These are phyloP conservation scores for Leptarthrus brevirostris DNA, from an alignment of 2,888 invertebrate genomes.

Conservation along the genomic window DNA sequence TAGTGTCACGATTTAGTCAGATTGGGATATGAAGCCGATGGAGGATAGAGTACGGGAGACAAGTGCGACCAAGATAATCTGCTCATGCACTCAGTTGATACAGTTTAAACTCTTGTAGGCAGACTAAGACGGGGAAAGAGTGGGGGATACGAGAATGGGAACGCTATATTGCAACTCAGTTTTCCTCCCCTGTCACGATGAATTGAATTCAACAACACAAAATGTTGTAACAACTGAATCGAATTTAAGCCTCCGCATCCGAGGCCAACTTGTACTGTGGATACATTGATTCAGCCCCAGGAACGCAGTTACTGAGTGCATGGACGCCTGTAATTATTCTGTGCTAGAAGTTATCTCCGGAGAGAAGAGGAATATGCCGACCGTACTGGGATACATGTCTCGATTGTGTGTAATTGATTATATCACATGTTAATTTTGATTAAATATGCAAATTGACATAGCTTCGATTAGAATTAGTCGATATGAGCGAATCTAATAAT, in stretches of 20 bases:
- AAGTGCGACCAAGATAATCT: conserved; percentile 42
- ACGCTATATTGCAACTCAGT: not conserved
- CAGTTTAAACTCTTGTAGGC: conserved; percentile 28
- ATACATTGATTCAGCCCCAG: conserved; percentile 12
- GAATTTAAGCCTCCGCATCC: conserved; percentile 50
- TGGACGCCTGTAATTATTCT: conserved; percentile 46
- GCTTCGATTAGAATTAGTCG: conserved; percentile 55
- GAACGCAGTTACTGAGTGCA: conserved; percentile 18
- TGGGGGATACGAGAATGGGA: not conserved
- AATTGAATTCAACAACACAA: conserved; percentile 52
- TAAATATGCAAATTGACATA: conserved; percentile 68
- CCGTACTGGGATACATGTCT: conserved; percentile 48
- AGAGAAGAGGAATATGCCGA: not conserved
- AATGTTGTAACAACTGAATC: conserved; percentile 52
- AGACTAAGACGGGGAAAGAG: not conserved
- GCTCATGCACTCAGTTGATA: conserved; percentile 41
- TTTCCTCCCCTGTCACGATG: conserved; percentile 47
- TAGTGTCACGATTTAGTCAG: conserved; percentile 48
- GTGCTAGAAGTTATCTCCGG: not conserved
- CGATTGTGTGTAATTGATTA: conserved; percentile 65
- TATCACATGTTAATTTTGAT: conserved; percentile 69
- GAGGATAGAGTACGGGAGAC: conserved; percentile 3
- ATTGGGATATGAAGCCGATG: conserved; percentile 13
- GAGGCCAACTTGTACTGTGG: conserved; percentile 39
- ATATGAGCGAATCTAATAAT: conserved; percentile 30